Conservation (phyloP, 2,888 invertebrate genomes). For the Athalia rosae region DNA sequence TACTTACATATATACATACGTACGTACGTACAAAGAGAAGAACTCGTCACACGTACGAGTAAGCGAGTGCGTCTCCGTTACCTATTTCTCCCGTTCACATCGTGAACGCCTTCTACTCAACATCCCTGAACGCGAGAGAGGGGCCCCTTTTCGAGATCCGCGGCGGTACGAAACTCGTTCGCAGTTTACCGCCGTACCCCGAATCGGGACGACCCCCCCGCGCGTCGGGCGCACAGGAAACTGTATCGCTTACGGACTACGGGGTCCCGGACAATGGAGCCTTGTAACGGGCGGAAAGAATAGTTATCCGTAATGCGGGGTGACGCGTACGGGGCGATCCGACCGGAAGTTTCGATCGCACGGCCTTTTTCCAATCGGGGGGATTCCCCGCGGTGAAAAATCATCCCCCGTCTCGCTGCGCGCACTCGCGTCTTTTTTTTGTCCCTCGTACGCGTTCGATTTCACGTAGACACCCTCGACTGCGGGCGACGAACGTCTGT, state of each 20-base stretch:
- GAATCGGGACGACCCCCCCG: constrained; percentile 28
- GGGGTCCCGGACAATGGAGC: constrained; percentile 62
- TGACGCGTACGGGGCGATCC: constrained; percentile 68
- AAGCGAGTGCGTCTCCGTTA: no score
- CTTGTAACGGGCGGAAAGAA: constrained; percentile 68
- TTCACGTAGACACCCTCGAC: neutral
- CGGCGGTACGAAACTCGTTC: constrained; percentile 50
- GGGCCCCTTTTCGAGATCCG: constrained; percentile 5
- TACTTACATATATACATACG: no score
- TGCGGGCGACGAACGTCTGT: neutral
- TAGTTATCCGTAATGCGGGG: constrained; percentile 69
- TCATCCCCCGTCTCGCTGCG: no score
- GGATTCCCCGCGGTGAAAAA: constrained; percentile 31
- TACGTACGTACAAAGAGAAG: no score
- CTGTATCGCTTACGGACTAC: constrained; percentile 67
- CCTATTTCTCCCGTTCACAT: no score
- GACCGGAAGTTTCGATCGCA: constrained; percentile 68
- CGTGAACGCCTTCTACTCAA: no score
- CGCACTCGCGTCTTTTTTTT: constrained; percentile 10
- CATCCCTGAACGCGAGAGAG: neutral
- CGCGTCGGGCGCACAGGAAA: constrained; percentile 48
- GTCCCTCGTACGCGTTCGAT: constrained; percentile 14
- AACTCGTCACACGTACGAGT: no score
- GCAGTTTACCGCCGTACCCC: neutral
- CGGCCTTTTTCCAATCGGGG: constrained; percentile 42